These are phyloP conservation scores for Pomatostomus ruficeps DNA, from an alignment of 2,113 vertebrate genomes.

Conservation along the genomic window DNA sequence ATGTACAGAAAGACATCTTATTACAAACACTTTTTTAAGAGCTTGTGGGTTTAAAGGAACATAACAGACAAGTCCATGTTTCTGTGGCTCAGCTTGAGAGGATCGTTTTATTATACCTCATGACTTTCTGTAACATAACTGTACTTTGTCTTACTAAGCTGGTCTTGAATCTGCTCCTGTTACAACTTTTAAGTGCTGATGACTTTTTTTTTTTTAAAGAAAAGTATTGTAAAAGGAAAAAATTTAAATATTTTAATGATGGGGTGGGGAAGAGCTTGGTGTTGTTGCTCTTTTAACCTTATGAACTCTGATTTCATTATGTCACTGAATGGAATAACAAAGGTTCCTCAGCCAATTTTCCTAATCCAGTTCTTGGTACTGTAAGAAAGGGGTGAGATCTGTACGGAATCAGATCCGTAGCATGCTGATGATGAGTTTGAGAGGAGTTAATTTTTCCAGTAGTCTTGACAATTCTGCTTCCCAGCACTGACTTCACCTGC, in stretches of 20 bases:
- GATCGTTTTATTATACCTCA: slow-evolving; percentile 59
- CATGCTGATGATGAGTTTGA: slow-evolving; percentile 25
- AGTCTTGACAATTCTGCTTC: slow-evolving; percentile 25
- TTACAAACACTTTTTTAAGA: not conserved
- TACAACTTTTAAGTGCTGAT: slow-evolving; percentile 38
- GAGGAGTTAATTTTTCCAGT: slow-evolving; percentile 19
- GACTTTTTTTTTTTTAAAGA: slow-evolving; percentile 24
- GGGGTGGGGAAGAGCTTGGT: not conserved
- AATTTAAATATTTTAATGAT: slow-evolving; percentile 14
- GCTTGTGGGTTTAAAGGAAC: slow-evolving; percentile 21
- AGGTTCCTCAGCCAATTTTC: not conserved
- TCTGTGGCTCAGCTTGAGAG: slow-evolving; percentile 45
- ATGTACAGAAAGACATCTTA: slow-evolving; percentile 5
- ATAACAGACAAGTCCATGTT: not conserved
- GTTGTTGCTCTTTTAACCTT: slow-evolving; percentile 19
- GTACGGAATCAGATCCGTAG: not conserved
- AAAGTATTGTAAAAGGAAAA: slow-evolving; percentile 41
- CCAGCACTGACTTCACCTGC: slow-evolving; percentile 52
- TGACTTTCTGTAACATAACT: slow-evolving; percentile 49
- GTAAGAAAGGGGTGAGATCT: slow-evolving; percentile 5
- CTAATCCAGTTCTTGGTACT: slow-evolving; percentile 17
- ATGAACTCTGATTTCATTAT: not conserved
- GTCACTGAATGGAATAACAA: slow-evolving; percentile 3
- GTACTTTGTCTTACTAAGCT: slow-evolving; percentile 49
- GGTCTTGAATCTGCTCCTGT: slow-evolving; percentile 54